phyloP scores from a whole-genome alignment of 2,113 vertebrate genomes.

The Emberiza fucata region DNA sequence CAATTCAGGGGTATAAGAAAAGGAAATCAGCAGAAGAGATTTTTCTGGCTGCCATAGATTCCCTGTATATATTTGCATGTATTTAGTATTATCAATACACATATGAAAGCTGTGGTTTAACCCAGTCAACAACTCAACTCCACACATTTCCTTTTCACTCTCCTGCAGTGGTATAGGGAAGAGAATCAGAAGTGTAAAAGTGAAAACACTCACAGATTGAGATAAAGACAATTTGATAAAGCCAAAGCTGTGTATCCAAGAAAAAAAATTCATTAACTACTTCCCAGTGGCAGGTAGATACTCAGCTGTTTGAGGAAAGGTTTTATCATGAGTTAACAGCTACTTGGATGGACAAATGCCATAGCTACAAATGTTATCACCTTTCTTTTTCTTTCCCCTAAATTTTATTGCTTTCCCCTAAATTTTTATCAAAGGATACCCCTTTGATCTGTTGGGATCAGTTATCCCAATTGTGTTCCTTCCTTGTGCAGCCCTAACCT shows the following conservation, averaged over 20 bases:
- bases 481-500: not conserved
- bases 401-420: not conserved
- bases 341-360: not conserved
- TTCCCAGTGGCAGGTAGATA: not conserved
- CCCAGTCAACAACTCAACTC: accelerated
- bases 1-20: not conserved
- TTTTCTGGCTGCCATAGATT: not conserved
- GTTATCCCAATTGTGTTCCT: not conserved
- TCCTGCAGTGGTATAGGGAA: not conserved
- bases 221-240: not conserved
- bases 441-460: not conserved
- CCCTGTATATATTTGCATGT: not conserved
- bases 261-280: not conserved
- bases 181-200: not conserved
- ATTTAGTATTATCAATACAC: not conserved
- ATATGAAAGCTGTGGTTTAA: not conserved
- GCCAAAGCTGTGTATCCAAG: not conserved
- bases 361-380: not conserved
- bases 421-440: not conserved
- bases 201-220: not conserved
- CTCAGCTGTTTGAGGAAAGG: not conserved
- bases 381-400: not conserved
- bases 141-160: not conserved
- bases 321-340: accelerated
- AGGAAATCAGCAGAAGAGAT: not conserved